These are phyloP conservation scores for Jacana jacana DNA, from an alignment of 2,113 vertebrate genomes.

Conservation along the genomic window DNA sequence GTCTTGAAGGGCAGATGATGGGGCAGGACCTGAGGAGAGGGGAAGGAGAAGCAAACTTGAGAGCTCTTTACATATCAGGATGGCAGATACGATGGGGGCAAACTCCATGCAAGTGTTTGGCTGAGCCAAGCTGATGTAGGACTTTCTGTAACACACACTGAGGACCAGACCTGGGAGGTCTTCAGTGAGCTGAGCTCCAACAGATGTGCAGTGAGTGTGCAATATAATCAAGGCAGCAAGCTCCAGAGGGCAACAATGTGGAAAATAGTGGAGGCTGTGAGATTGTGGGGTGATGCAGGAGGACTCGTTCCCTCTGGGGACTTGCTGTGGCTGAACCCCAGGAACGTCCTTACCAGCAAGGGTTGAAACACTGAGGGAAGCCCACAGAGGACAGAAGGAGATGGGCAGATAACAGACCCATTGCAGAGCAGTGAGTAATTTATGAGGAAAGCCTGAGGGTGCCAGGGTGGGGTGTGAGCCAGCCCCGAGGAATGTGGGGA, in stretches of 20 bases:
- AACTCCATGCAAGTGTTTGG: background rate
- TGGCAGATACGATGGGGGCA: accelerated
- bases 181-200: background rate
- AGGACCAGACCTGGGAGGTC: background rate
- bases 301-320: background rate
- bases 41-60: background rate
- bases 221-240: background rate
- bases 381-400: background rate
- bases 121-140: background rate
- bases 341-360: background rate
- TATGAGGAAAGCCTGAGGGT: background rate
- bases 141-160: background rate
- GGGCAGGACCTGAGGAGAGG: background rate
- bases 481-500: background rate
- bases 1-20: accelerated
- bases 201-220: background rate
- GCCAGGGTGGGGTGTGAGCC: background rate
- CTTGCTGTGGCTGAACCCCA: background rate
- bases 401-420: background rate
- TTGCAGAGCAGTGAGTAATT: background rate
- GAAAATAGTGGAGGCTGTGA: background rate
- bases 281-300: background rate
- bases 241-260: background rate
- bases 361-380: background rate
- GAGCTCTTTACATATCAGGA: accelerated